Conservation (phyloP, 1,140 invertebrate genomes). For the Lycorma delicatula region DNA sequence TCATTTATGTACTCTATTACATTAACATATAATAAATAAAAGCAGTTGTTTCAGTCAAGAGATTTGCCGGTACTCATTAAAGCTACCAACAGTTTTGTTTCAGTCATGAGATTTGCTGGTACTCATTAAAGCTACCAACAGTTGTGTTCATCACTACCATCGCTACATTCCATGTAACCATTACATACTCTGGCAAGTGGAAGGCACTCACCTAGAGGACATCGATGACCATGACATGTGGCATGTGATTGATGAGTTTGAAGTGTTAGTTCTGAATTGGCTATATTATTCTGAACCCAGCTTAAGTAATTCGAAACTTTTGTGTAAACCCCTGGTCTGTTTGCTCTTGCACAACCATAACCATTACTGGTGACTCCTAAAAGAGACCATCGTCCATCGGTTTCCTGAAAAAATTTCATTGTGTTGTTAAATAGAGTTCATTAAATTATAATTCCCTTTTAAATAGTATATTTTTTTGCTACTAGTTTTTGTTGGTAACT, state of each 20-base stretch:
- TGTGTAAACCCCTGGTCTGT: slow-evolving; percentile 80
- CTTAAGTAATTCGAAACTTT: slow-evolving; percentile 69
- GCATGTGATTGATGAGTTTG: slow-evolving; percentile 25
- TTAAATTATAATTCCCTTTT: no score
- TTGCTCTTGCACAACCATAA: slow-evolving; percentile 72
- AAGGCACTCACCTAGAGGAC: slow-evolving; percentile 65
- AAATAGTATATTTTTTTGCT: no score
- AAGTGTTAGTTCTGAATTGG: background rate
- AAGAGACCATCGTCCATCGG: slow-evolving; percentile 49
- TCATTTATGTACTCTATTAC: no score
- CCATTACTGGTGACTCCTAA: slow-evolving; percentile 79
- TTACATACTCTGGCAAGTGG: slow-evolving; percentile 61
- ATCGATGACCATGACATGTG: slow-evolving; percentile 56
- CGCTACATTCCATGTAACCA: slow-evolving; percentile 64
- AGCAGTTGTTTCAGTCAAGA: no score
- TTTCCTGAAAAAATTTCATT: slow-evolving; percentile 33
- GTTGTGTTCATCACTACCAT: slow-evolving; percentile 57
- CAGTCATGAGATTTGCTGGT: no score
- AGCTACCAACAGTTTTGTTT: no score
- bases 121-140: no score
- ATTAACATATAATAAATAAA: no score
- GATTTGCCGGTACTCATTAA: no score
- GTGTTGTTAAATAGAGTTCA: no score
- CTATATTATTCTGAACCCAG: slow-evolving; percentile 49
- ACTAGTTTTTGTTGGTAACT: no score